phyloP scores from a whole-genome alignment of 2,888 invertebrate species.

The Caenorhabditis imperialis region DNA sequence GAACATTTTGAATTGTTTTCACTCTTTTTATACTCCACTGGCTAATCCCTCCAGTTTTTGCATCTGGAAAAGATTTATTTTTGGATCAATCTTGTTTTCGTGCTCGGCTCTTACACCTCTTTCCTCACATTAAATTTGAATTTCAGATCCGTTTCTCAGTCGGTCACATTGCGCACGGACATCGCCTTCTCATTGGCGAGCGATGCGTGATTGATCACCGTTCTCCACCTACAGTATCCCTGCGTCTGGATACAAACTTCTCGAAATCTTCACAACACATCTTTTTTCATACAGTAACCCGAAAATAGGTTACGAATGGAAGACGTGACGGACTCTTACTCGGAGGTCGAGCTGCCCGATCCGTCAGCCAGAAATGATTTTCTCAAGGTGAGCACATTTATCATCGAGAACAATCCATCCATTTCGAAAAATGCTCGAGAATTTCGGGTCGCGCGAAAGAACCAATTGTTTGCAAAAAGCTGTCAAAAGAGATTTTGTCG shows the following conservation, averaged over 20 bases:
- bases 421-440: no score
- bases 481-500: conserved; percentile 36
- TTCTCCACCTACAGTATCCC: conserved; percentile 42
- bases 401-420: background rate
- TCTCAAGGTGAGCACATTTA: conserved; percentile 17
- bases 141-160: conserved; percentile 44
- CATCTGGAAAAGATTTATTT: no score
- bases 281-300: conserved; percentile 41
- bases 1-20: conserved; percentile 23
- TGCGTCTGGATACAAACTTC: conserved; percentile 53
- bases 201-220: conserved; percentile 44
- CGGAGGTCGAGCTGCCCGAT: conserved; percentile 36
- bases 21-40: conserved; percentile 1
- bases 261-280: conserved; percentile 6
- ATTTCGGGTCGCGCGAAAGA: background rate
- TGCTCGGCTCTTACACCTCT: no score
- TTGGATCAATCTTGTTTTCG: no score
- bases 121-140: no score
- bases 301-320: conserved; percentile 53
- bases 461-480: conserved; percentile 47
- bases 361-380: conserved; percentile 16
- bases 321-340: conserved; percentile 35
- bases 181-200: conserved; percentile 7
- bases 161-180: conserved; percentile 41
- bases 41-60: no score